Percentiles rank a stretch among this genome's conserved stretches.
Evolutionary conservation across 1,140 invertebrate genomes (phyloP).

Genomic region (Drosophila ananassae): DNA sequence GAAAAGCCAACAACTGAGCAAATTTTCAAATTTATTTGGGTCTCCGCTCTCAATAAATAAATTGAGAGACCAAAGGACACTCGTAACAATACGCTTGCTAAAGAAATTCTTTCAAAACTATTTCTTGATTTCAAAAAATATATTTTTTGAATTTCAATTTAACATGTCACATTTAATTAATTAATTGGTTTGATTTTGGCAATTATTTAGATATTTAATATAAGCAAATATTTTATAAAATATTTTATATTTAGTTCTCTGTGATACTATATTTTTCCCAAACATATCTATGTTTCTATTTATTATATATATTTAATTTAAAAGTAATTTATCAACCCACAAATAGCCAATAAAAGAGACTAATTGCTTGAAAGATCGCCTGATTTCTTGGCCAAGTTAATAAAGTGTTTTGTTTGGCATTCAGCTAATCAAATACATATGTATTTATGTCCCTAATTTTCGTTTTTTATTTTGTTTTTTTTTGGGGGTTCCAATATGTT

Average conservation of each 20-base stretch:
- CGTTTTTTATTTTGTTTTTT: conserved; percentile 15
- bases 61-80: neutral
- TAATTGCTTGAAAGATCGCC: neutral
- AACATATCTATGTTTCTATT: too few relatives aligned
- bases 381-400: conserved; percentile 13
- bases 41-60: conserved; percentile 1
- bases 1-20: conserved; percentile 23
- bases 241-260: too few relatives aligned
- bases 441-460: conserved; percentile 20
- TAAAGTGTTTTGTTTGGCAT: conserved; percentile 20
- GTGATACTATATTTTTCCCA: too few relatives aligned
- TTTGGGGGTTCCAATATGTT: conserved; percentile 17
- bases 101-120: neutral
- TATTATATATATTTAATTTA: too few relatives aligned
- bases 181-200: too few relatives aligned
- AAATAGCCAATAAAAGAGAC: neutral
- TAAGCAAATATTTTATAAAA: too few relatives aligned
- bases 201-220: too few relatives aligned
- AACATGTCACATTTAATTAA: too few relatives aligned
- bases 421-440: conserved; percentile 38
- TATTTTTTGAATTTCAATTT: too few relatives aligned
- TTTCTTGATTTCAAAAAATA: too few relatives aligned
- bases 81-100: neutral
- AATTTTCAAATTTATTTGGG: conserved; percentile 12
- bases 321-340: neutral